Evolutionary conservation across 1,140 invertebrate genomes (phyloP).

Genomic region (Globodera ellingtonae): DNA sequence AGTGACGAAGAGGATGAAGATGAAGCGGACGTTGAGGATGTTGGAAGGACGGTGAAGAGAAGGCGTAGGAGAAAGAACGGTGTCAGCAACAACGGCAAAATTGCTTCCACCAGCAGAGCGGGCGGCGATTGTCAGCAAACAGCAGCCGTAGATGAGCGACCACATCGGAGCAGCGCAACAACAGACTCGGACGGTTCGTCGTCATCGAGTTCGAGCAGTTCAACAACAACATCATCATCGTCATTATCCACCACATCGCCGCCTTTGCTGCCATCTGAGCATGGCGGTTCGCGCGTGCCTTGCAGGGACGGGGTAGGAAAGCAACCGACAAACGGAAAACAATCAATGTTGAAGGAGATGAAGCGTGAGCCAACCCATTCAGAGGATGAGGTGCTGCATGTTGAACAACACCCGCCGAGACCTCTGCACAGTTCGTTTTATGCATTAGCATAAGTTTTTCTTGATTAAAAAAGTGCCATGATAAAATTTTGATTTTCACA

Average conservation of each 20-base stretch:
- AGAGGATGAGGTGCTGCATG: neutral
- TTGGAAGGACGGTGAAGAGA: neutral
- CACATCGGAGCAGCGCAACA: neutral
- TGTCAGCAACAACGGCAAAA: neutral
- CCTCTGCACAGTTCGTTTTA: neutral
- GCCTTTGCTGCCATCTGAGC: neutral
- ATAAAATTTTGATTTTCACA: no score
- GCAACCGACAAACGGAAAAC: neutral
- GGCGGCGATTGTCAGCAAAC: neutral
- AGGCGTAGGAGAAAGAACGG: neutral
- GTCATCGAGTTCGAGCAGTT: neutral
- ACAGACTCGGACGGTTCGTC: no score
- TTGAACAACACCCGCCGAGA: neutral
- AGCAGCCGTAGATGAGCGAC: neutral
- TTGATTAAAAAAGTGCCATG: no score
- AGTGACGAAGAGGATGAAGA: conserved; percentile 2
- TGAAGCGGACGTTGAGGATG: neutral
- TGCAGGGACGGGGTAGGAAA: neutral
- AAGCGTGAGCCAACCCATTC: neutral
- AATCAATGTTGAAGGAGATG: neutral
- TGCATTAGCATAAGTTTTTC: no score
- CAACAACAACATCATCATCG: neutral
- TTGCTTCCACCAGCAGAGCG: neutral
- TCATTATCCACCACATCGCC: neutral
- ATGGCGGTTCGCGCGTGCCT: no score